Percentiles rank a stretch among this genome's conserved stretches.
Evolutionary conservation across 2,797 vertebrate species (phyloP).

Genomic region (Enteromius thamalakanensis): DNA sequence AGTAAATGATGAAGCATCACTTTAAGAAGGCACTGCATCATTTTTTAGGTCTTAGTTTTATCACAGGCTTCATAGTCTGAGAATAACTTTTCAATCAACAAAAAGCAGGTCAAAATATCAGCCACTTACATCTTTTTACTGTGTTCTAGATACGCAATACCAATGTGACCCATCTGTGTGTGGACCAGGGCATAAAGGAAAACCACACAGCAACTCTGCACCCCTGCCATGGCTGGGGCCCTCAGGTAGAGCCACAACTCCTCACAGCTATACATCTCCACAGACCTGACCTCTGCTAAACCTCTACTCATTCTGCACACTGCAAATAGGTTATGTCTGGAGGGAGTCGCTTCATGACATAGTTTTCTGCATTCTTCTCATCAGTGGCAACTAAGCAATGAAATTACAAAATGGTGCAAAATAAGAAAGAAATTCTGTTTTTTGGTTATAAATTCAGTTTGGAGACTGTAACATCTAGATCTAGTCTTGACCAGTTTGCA

Average conservation of each 20-base stretch:
- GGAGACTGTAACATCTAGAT: background rate
- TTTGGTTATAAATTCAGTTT: background rate
- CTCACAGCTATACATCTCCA: background rate
- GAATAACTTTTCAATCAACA: background rate
- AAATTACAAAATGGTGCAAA: constrained; percentile 21
- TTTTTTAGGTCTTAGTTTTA: background rate
- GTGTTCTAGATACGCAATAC: constrained; percentile 88
- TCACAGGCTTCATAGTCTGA: background rate
- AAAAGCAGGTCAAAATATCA: background rate
- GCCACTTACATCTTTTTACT: constrained; percentile 16
- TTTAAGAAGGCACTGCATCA: background rate
- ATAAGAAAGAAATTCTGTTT: background rate
- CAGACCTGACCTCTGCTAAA: constrained; percentile 41
- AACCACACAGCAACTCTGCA: constrained; percentile 95
- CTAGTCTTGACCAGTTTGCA: background rate
- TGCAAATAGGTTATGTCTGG: constrained; percentile 42
- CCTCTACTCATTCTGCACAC: background rate
- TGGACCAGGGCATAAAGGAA: constrained; percentile 93
- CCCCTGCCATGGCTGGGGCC: constrained; percentile 93
- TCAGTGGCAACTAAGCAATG: constrained; percentile 39
- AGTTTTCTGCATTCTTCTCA: constrained; percentile 33
- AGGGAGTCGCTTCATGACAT: constrained; percentile 48
- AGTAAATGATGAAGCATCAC: background rate
- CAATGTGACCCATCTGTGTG: constrained; percentile 90
- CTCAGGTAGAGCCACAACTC: constrained; percentile 81